These are phyloP conservation scores for Lithophane semibrunnea DNA, from an alignment of 2,888 invertebrate genomes.

Conservation along the genomic window DNA sequence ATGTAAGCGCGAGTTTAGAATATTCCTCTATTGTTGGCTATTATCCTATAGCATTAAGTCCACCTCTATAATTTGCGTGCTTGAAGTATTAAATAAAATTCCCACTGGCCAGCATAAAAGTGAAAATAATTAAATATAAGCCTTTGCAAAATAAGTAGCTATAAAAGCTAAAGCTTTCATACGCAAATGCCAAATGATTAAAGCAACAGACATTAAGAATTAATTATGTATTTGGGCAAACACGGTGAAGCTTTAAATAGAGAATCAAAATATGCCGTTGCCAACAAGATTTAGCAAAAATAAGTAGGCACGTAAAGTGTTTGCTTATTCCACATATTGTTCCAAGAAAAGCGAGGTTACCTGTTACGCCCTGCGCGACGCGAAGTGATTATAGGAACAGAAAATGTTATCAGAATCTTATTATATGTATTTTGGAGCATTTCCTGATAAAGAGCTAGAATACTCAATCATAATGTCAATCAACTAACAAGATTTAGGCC, in stretches of 20 bases:
- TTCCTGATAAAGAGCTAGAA: neutral
- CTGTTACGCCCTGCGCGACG: slow-evolving; percentile 25
- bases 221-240: neutral
- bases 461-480: slow-evolving; percentile 38
- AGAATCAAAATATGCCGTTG: slow-evolving; percentile 1
- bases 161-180: neutral
- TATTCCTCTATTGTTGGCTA: neutral
- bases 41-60: neutral
- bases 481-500: slow-evolving; percentile 27
- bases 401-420: slow-evolving; percentile 11
- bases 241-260: neutral
- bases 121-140: neutral
- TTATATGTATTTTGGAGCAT: neutral
- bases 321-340: slow-evolving; percentile 19
- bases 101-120: too few relatives aligned
- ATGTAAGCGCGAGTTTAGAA: neutral
- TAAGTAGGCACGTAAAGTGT: slow-evolving; percentile 13
- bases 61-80: neutral
- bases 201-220: neutral
- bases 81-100: neutral
- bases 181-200: neutral
- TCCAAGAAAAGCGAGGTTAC: slow-evolving; percentile 23
- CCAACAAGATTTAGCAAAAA: slow-evolving; percentile 32
- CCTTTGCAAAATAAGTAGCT: neutral
- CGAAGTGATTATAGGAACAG: slow-evolving; percentile 3